A percentile compares a stretch with the other conserved stretches of the same genome.
Evolutionary conservation across 23 tunicate species (phyloP).

Genomic region (Botrylloides violaceus): DNA sequence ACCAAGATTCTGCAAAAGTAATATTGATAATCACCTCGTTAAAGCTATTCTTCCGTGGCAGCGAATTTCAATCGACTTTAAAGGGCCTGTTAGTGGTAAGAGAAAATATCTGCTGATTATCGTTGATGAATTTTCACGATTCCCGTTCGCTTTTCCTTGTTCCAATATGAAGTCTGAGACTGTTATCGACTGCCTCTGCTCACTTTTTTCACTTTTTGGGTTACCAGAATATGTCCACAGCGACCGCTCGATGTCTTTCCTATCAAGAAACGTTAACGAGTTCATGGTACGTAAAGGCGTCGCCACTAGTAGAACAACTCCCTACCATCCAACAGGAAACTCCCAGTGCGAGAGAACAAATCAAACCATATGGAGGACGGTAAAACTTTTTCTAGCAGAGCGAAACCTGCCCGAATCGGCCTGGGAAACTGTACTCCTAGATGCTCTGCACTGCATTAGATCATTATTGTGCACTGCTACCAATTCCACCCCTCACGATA

Average conservation of each 20-base stretch:
- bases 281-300: not conserved
- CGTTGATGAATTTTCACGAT: not conserved
- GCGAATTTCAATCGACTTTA: not conserved
- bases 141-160: not conserved
- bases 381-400: not conserved
- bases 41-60: not conserved
- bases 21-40: no score
- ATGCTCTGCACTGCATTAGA: not conserved
- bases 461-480: no score
- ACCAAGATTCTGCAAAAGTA: not conserved
- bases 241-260: not conserved
- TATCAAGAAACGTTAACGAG: constrained; percentile 3
- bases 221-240: no score
- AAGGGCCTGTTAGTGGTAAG: not conserved
- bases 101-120: not conserved
- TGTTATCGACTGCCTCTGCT: not conserved
- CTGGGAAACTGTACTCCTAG: not conserved
- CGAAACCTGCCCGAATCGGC: not conserved
- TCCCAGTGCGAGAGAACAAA: constrained; percentile 14
- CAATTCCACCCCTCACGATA: not conserved
- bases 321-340: constrained; percentile 15
- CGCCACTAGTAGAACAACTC: not conserved
- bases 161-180: not conserved
- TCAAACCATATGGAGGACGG: constrained; percentile 18
- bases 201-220: not conserved